Evolutionary conservation across 2,888 invertebrate genomes (phyloP), one percentile per base, ranked within the genome.

Genomic region (Amphipoea lucens): DNA sequence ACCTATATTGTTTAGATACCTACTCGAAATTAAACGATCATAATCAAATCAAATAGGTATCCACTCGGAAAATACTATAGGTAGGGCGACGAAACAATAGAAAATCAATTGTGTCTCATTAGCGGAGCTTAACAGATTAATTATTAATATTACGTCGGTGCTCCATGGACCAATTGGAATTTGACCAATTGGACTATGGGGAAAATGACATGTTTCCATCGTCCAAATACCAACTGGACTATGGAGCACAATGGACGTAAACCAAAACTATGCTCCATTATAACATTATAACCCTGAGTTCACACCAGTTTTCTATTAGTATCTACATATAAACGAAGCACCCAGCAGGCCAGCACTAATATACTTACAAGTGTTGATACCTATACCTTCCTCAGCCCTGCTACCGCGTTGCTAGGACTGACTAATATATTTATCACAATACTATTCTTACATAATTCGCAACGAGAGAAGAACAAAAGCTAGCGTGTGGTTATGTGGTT

Each of bases 1-100:
- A 36, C 9, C 42, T 60, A 57, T 23, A 57, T 57, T 48, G 48
- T 76, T 51, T 51, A 79, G 40, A 17, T n/a, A 67, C 45, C 20
- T 71, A 69, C 48, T 79, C n/a, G 54, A 81, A 82, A 81, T 73
- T 80, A 81, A 82, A 82, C 79, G 82, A 87, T 87, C 71, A 40
- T 42, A 45, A 36, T 75, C 42, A 82, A 62, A 88, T 88, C 80
- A 65, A 67, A 70, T 75, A 29, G 20, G 45, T 45, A 23, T 7
- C 11, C 20, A 69, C 69, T 48, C 11, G 4, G 29, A 20, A 51
- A 69, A 51, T 23, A 40, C 62, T 11, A 1, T n/a, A 60, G 23
- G 29, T 62, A 62, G 29, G 29, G 29, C 29, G 29, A 29, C 29
- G 29, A 29, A 29, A 29, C 29, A 29, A 29, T 29, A 29, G 29